Evolutionary conservation across 2,888 invertebrate species (phyloP), one percentile per base, ranked within the genome.

Genomic region (Theretra japonica): DNA sequence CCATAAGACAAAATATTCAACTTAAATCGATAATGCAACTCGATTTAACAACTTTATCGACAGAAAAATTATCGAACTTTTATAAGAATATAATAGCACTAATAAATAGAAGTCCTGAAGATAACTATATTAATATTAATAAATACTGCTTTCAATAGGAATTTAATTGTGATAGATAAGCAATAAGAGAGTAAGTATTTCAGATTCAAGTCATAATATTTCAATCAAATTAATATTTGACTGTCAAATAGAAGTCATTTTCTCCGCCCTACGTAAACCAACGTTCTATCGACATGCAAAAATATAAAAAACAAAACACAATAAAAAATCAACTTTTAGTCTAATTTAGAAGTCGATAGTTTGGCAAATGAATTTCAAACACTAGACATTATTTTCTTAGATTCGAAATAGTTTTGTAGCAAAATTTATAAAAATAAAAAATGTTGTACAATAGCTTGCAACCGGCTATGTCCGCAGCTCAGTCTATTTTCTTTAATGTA

Each of bases 381-480:
- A 11, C 62, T 65, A 59, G 25, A 60, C 21, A 62, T 33, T 41
- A 21, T 48, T 60, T 30, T 6, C 59, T 41, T 65, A 65, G n/a
- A 53, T 15, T 23, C 15, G 7, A 4, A 65, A 17, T 21, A 41
- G 15, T 65, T 62, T 23, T 11, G 11, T 62, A 62, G 62, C 62
- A 41, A 62, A 62, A 41, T 23, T 41, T 65, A 65, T 65, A 65
- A 65, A 65, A 65, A 65, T 65, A 48, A 65, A 48, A 65, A 65
- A 41, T 19, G 5, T 62, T 1, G 4, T 41, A 11, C 11, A 62
- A 33, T 25, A 21, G 33, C 62, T 62, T 28, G n/a, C 15, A 15
- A 17, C 21, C n/a, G 2, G 23, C 41, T 1, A 41, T 48, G 2
- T 6, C 6, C 5, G 23, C 48, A 65, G 23, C 41, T 65, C 65